These are phyloP conservation scores for Prionailurus bengalensis DNA, from an alignment of 2,113 vertebrate species.

Conservation along the genomic window DNA sequence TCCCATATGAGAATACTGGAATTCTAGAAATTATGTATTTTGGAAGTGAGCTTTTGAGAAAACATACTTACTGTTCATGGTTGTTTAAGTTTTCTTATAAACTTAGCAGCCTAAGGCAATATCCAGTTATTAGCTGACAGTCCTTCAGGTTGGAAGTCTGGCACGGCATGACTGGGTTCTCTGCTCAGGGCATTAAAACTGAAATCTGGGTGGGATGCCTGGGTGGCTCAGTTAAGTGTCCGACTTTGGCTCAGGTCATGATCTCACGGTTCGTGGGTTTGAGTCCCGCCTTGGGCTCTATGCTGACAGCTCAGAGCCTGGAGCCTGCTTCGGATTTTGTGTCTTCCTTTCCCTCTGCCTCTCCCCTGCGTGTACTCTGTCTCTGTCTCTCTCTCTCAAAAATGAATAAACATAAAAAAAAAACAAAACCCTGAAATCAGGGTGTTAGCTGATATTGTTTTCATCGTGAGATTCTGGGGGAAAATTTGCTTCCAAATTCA, in stretches of 20 bases:
- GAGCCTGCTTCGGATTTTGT: no score
- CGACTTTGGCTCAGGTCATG: no score
- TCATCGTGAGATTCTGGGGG: not conserved
- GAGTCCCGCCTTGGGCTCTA: no score
- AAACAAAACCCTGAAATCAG: not conserved
- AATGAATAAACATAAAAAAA: no score
- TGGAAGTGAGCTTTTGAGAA: not conserved
- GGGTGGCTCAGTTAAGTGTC: no score
- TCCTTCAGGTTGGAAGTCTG: not conserved
- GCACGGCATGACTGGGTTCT: not conserved
- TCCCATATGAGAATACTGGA: not conserved
- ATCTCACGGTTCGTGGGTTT: no score
- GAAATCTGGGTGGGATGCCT: not conserved
- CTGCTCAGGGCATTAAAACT: not conserved
- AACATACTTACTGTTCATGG: not conserved
- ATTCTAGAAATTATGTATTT: not conserved
- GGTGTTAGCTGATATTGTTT: not conserved
- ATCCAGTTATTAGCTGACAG: not conserved
- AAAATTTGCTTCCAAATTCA: not conserved
- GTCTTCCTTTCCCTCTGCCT: no score
- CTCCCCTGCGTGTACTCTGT: no score
- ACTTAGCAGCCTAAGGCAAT: not conserved
- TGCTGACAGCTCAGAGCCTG: no score
- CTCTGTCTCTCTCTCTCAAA: no score
- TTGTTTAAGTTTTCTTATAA: not conserved